phyloP scores from a whole-genome alignment of 2,113 vertebrate genomes.

The Tenrec ecaudatus region DNA sequence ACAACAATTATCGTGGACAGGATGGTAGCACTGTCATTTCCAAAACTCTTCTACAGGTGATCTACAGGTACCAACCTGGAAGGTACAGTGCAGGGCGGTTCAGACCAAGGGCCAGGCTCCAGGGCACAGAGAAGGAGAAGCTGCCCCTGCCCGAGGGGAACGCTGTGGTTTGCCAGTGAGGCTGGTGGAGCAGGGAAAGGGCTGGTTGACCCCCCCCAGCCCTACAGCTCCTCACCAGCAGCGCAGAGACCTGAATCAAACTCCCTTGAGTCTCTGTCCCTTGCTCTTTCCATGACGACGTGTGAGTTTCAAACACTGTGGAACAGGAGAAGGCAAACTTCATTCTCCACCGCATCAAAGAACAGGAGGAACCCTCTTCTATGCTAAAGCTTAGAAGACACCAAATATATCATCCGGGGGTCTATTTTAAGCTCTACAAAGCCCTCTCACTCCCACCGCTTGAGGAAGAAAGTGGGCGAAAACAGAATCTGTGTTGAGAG shows the following conservation, averaged over 20 bases:
- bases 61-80: neutral
- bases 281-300: neutral
- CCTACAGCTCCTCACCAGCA: neutral
- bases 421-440: conserved; percentile 67
- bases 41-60: neutral
- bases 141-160: neutral
- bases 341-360: neutral
- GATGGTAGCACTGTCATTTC: neutral
- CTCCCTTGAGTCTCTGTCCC: neutral
- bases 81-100: neutral
- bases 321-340: conserved; percentile 45
- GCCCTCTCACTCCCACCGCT: conserved; percentile 43
- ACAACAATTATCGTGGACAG: neutral
- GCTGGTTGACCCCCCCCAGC: neutral
- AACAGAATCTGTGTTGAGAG: conserved; percentile 76
- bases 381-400: conserved; percentile 23
- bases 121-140: neutral
- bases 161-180: neutral
- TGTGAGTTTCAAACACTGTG: conserved; percentile 51
- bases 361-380: conserved; percentile 33
- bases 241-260: neutral
- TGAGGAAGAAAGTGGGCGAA: conserved; percentile 64
- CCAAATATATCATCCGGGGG: conserved; percentile 51
- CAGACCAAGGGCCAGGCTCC: neutral
- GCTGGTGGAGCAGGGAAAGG: neutral